Base-by-base conservation (phyloP, 2,113 vertebrate genomes). In the cattle (Bos taurus) region DNA sequence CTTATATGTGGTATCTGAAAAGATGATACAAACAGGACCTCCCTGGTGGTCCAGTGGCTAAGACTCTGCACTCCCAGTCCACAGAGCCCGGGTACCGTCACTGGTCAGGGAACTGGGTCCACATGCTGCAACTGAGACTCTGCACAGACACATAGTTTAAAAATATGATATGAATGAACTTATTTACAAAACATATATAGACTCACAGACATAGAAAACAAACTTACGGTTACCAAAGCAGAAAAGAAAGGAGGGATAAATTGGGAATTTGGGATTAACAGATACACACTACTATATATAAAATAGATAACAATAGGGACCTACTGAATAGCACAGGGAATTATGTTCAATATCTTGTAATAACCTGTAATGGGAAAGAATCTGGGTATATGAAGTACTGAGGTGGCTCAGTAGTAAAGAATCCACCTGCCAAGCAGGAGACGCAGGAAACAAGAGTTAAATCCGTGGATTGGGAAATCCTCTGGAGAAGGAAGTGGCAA, bases 41-140 rank as follows among this genome's bases (percentile, higher is more conserved):
- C 36, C 21, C 6, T 74, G 36, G 36, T 43, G 36, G 21, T 14
- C 71, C 21, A 43, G 71, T 43, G 36, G 21, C 36, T 74, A 43
- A 74, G 71, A 74, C 11, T 23, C 21, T 74, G 21, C 36, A 43
- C 21, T 25, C 21, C 10, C 36, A 25, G 36, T 13, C 11, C n/a
- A 74, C 0, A 6, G 21, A 25, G 36, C 71, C 36, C 0, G 1
- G 67, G 36, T 14, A 25, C 71, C 1, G 0, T 43, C 36, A 25
- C 71, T 25, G 21, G 21, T 74, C 36, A 25, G 71, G 71, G 36
- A 74, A 43, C 71, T 43, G 36, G 36, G 21, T 6, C 71, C 71
- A 74, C 12, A 43, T 43, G 67, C 67, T 74, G 71, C 71, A 74
- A 40, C 71, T 74, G 21, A 74, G 36, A 74, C 36, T 40, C 21